Conservation (phyloP, 2,113 vertebrate species). For the Sigmodon hispidus region DNA sequence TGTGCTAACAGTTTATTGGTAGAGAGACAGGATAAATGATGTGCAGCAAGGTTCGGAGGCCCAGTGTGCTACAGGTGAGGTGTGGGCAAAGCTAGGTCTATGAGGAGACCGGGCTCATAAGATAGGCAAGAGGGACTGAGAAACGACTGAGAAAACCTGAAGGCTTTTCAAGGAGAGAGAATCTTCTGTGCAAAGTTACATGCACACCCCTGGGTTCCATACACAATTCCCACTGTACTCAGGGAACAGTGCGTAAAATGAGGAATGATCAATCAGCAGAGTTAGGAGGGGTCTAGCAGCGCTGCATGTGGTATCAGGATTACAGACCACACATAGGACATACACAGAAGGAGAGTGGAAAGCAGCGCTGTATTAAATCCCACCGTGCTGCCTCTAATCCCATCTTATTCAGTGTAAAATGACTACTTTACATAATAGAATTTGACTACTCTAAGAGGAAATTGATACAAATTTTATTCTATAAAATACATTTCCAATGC, state of each 20-base stretch:
- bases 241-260: background rate
- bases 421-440: background rate
- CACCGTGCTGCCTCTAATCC: background rate
- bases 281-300: background rate
- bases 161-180: background rate
- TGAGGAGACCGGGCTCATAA: background rate
- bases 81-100: background rate
- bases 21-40: background rate
- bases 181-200: rapidly evolving
- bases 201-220: rapidly evolving
- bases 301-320: rapidly evolving
- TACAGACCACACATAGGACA: rapidly evolving
- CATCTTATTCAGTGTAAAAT: background rate
- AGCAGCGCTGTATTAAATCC: background rate
- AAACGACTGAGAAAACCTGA: background rate
- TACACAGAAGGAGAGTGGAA: background rate
- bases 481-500: background rate
- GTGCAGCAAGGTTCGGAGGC: background rate
- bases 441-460: background rate
- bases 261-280: background rate
- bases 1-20: background rate
- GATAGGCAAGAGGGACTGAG: background rate
- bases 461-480: background rate
- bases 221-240: too few species aligned
- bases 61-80: rapidly evolving